Evolutionary conservation across 2,113 vertebrate genomes (phyloP).

Genomic region (Saiga tatarica): DNA sequence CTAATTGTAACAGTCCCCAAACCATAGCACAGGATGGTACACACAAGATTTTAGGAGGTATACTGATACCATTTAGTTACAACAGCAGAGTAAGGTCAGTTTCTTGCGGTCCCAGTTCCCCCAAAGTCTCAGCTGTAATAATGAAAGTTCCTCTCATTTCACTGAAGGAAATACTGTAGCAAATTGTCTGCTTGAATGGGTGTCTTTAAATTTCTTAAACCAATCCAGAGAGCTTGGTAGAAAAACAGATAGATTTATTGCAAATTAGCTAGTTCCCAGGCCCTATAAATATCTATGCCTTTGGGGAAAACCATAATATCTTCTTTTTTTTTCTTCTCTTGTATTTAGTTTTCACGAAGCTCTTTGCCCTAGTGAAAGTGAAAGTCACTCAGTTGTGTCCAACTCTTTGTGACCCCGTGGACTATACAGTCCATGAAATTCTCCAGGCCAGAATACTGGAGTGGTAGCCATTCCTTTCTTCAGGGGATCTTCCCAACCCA

Average conservation of each 20-base stretch:
- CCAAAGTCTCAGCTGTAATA: not conserved
- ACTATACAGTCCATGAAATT: not conserved
- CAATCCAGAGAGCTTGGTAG: not conserved
- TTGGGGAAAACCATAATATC: not conserved
- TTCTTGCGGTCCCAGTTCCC: not conserved
- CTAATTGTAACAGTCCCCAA: not conserved
- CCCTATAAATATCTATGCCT: not conserved
- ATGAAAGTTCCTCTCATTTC: not conserved
- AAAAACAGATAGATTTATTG: not conserved
- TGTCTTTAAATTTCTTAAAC: slow-evolving; percentile 32
- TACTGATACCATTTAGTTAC: not conserved
- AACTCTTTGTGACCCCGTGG: not conserved
- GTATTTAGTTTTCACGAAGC: slow-evolving; percentile 13
- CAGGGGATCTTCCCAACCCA: not conserved
- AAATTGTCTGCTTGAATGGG: not conserved
- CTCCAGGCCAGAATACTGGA: not conserved
- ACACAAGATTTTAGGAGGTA: not conserved
- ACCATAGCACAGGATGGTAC: not conserved
- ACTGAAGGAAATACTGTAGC: not conserved
- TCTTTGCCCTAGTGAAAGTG: not conserved
- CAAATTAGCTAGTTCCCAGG: not conserved
- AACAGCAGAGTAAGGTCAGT: not conserved
- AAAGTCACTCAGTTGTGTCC: not conserved
- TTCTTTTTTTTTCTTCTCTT: slow-evolving; percentile 4
- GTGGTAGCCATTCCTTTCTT: not conserved